Evolutionary conservation across 1,140 invertebrate species (phyloP), one percentile per base, ranked within the genome.

Genomic region (Aphelinus atriplicis): DNA sequence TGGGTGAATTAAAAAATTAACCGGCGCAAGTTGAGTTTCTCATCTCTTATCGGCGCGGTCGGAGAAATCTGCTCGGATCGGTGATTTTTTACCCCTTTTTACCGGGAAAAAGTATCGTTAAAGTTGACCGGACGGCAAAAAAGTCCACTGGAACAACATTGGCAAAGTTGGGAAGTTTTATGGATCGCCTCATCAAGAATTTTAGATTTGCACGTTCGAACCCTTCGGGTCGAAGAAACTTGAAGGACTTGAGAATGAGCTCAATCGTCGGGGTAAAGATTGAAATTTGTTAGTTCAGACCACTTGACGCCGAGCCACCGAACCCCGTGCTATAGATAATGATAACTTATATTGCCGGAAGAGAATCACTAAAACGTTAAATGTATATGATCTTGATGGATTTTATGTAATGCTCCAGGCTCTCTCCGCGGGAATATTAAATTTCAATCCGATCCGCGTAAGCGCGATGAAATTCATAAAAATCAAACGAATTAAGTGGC

Each of bases 1-100:
- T 56, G 51, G 26, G 57, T 69, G 50, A 75, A 69, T 71, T 75
- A 71, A 71, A 75, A 75, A 75, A 56, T 71, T 71, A 75, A 66
- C 56, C 53, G 60, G 67, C 42, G 7, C 46, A 70, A 71, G 48
- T 71, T 46, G 26, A 58, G 42, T 65, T 48, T 70, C 10, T 55
- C 10, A 46, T 63, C 3, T 65, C 51, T 47, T 7, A 10, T 60
- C 50, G n/a, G 3, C 7, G 46, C 7, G 26, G 26, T 58, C 10
- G 9, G 46, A 46, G 4, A 57, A 50, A 69, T 26, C 26, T 10
- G 5, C 43, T 48, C 7, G 55, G 66, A 66, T 46, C 56, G n/a
- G 26, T 53, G 47, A 51, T 75, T 70, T 58, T 70, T 65, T 57
- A 26, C 26, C 26, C 26, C 26, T 72, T 53, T 75, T 58, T 55